These are phyloP conservation scores for Linepithema humile DNA, from an alignment of 1,140 invertebrate genomes.

Conservation along the genomic window DNA sequence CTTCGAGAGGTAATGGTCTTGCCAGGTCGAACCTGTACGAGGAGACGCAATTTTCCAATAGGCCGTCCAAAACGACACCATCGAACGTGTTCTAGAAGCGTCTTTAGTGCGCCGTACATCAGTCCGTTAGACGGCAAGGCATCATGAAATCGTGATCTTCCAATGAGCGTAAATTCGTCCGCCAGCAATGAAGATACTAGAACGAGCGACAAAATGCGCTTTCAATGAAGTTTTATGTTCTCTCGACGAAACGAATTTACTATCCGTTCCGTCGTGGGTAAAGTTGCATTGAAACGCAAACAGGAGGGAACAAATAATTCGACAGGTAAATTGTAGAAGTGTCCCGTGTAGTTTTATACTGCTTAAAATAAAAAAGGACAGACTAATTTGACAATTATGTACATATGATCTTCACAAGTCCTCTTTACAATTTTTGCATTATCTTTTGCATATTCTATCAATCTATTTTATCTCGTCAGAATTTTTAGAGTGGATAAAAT, in stretches of 20 bases:
- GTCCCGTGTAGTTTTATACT: background rate
- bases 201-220: constrained; percentile 37
- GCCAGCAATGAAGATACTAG: constrained; percentile 23
- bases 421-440: background rate
- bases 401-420: background rate
- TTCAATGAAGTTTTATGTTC: constrained; percentile 56
- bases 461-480: background rate
- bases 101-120: constrained; percentile 64
- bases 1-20: constrained; percentile 53
- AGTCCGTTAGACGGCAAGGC: constrained; percentile 44
- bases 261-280: background rate
- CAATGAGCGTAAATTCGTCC: constrained; percentile 66
- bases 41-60: constrained; percentile 60
- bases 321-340: background rate
- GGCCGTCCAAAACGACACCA: constrained; percentile 49
- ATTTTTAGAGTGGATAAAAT: background rate
- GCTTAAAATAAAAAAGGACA: background rate
- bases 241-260: constrained; percentile 48
- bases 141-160: constrained; percentile 73
- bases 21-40: background rate
- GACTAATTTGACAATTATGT: background rate
- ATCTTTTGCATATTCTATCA: background rate
- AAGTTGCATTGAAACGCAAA: background rate
- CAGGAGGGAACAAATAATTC: background rate
- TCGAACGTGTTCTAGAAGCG: constrained; percentile 31